Base-by-base conservation (phyloP, 2,797 vertebrate species). In the Astyanax mexicanus region DNA sequence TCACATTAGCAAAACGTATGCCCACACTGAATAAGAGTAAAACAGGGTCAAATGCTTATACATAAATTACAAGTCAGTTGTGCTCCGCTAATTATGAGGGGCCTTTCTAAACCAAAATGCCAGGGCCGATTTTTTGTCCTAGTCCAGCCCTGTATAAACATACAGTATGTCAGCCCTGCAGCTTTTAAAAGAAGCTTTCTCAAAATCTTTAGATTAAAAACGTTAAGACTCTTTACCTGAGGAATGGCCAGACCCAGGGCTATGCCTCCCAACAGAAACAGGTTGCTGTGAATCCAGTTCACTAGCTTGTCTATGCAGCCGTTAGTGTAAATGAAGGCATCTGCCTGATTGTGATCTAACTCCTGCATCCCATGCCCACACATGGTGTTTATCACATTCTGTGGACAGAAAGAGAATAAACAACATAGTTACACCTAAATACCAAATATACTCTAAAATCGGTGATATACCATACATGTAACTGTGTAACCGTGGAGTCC, bases 281-380 rank as follows among this genome's bases (percentile, higher is more conserved):
- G 89, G 91, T 98, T 98, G 80, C 93, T 95, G 84, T 98, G 96
- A 85, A 96, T 92, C 96, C 96, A 98, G 91, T 97, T 92, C 65
- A 96, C 95, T 81, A 99, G 75, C 78, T 89, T 95, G 89, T 98
- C 96, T 9, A 98, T 97, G 90, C 98, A 99, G 90, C 98, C 97
- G 0, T 91, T 93, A 74, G 95, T 95, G 87, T 97, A 64, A 88
- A 99, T 96, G 87, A 91, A 83, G 0, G 86, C 69, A 15, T 89
- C 87, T 6, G 96, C 96, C 47, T 88, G 58, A 4, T 75, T 0
- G 72, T 91, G 93, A 35, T 92, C 58, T 6, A 88, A 40, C 0
- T 77, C 49, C 87, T 98, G 98, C 91, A 95, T 91, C 3, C 88
- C 89, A 9, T 93, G 92, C 25, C 97, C 97, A 51, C 97, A 99